Base-by-base conservation (phyloP, 2,888 invertebrate genomes). In the Tachystola acroxantha region DNA sequence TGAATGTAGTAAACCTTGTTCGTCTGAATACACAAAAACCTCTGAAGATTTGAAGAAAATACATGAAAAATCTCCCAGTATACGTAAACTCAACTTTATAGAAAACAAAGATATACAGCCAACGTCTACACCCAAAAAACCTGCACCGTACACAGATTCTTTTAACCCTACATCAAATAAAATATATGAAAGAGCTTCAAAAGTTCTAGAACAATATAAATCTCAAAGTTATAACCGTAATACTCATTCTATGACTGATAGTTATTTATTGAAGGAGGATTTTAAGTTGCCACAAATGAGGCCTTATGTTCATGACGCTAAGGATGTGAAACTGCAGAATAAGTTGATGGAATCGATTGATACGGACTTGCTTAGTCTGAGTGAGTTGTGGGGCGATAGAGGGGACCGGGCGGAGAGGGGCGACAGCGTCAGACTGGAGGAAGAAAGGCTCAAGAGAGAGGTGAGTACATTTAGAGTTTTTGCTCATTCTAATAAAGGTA, bases 361-460 rank as follows among this genome's bases (percentile, higher is more conserved):
- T 39, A 81, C 84, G 12, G 87, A 85, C 45, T 50, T 88, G 43
- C 57, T 88, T 43, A 88, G 92, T 53, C 81, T 93, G 41, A 89
- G 91, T 27, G 91, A 92, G 53, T 77, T 93, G 35, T 93, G 92
- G 93, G 90, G 88, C 42, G 85, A 66, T 54, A 87, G 60, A 46
- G 72, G 63, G 39, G 82, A 84, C 1, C 78, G 71, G 36, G 57
- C 64, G 22, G 57, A 65, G 24, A 56, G 53, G 39, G 52, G 68
- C 2, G 57, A 65, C 24, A 56, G 53, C 38, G 63, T 78, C 20
- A 91, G 90, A 57, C 70, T 94, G 2, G 92, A 94, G 61, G 95
- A 95, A 66, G 95, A 95, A 64, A 91, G 91, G 58, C 77, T 93
- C 25, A 89, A 94, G 40, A 85, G 95, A 58, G 91, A 94, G 86